phyloP scores from a whole-genome alignment of 2,797 vertebrate genomes.

The Aplochiton taeniatus region DNA sequence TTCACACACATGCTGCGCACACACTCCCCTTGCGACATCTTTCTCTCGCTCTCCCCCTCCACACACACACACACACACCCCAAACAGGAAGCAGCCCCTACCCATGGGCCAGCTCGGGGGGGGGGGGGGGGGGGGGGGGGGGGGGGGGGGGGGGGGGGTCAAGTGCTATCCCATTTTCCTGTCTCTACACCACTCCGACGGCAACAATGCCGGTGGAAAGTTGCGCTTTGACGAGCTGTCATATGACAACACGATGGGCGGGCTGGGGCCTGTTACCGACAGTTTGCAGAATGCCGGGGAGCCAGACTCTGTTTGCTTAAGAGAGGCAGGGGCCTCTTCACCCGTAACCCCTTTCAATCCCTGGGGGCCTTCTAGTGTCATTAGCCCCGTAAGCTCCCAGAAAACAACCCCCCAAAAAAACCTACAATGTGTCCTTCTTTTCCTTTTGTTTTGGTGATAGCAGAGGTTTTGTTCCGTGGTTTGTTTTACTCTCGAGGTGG shows the following conservation, averaged over 20 bases:
- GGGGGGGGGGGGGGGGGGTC: conserved; percentile 7
- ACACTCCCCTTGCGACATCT: no score
- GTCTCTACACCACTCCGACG: conserved; percentile 18
- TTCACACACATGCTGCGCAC: no score
- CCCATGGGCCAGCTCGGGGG: neutral
- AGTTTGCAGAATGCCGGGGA: conserved; percentile 27
- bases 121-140: no score
- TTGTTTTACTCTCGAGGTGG: no score
- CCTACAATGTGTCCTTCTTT: no score
- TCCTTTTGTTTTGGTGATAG: no score
- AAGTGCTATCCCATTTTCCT: conserved; percentile 10
- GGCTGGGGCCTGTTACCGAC: conserved; percentile 25
- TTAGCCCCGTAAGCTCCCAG: conserved; percentile 36
- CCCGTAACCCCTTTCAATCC: conserved; percentile 22
- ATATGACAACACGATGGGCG: conserved; percentile 5
- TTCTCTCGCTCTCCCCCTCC: no score
- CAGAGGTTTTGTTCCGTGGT: no score
- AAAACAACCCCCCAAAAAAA: conserved; percentile 18
- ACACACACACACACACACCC: no score
- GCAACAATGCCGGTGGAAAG: conserved; percentile 10
- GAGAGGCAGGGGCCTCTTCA: conserved; percentile 17
- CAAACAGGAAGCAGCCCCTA: no score
- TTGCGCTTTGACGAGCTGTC: conserved; percentile 15
- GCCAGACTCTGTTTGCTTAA: neutral
- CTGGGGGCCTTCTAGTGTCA: conserved; percentile 21